Percentiles rank a stretch among this genome's conserved stretches.
These are phyloP conservation scores for Acronicta aceris DNA, from an alignment of 2,888 invertebrate species.

Conservation along the genomic window DNA sequence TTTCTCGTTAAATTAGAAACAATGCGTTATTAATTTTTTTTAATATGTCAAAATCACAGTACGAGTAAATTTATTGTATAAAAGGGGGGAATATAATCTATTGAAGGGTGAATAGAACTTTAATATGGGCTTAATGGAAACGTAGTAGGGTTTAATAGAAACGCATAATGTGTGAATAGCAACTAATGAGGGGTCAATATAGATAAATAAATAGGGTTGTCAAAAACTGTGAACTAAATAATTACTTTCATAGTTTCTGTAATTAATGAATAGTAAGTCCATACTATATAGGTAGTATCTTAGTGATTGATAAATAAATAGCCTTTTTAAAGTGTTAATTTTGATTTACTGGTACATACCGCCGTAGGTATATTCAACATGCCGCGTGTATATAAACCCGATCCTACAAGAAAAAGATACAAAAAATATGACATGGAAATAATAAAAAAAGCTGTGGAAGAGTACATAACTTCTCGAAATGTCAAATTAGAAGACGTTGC, in stretches of 20 bases:
- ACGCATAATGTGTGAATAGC: slow-evolving; percentile 23
- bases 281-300: slow-evolving; percentile 2
- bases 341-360: slow-evolving; percentile 23
- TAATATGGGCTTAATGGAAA: slow-evolving; percentile 31
- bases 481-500: slow-evolving; percentile 8
- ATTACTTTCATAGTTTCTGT: background rate
- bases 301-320: slow-evolving; percentile 19
- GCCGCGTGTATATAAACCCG: background rate
- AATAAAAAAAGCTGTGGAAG: background rate
- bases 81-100: slow-evolving; percentile 30
- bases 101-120: slow-evolving; percentile 26
- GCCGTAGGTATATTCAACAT: slow-evolving; percentile 1
- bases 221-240: slow-evolving; percentile 22
- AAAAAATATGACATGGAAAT: background rate
- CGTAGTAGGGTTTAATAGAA: slow-evolving; percentile 24
- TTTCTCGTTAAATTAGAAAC: too few relatives aligned
- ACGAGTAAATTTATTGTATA: slow-evolving; percentile 23
- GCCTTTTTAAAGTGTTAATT: slow-evolving; percentile 24
- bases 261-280: slow-evolving; percentile 2
- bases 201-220: slow-evolving; percentile 28
- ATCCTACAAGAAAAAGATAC: background rate
- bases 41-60: too few relatives aligned
- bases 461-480: background rate
- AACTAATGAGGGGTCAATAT: slow-evolving; percentile 28
- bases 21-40: too few relatives aligned